phyloP scores from a whole-genome alignment of 2,888 invertebrate species.

The Zhuqinia jingwanae region DNA sequence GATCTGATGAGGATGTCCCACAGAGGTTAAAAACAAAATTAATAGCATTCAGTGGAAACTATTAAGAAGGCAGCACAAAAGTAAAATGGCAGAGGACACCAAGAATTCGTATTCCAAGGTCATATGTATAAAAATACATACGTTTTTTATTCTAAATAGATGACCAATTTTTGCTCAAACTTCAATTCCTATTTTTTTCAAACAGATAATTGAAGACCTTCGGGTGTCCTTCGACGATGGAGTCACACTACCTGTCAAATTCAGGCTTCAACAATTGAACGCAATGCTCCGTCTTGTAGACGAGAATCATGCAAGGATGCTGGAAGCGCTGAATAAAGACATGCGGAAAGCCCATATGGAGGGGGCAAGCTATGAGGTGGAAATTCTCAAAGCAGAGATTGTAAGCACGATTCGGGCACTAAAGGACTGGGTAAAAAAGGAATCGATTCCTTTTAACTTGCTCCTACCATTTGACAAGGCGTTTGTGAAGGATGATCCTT shows the following conservation, averaged over 20 bases:
- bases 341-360: slow-evolving; percentile 83
- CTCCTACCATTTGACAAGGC: slow-evolving; percentile 70
- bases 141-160: too few relatives aligned
- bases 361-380: slow-evolving; percentile 74
- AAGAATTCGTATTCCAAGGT: too few relatives aligned
- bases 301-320: slow-evolving; percentile 88
- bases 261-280: slow-evolving; percentile 90
- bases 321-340: slow-evolving; percentile 89
- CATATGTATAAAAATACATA: too few relatives aligned
- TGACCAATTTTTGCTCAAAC: too few relatives aligned
- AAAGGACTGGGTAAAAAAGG: slow-evolving; percentile 67
- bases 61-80: too few relatives aligned
- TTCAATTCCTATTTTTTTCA: slow-evolving; percentile 70
- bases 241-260: slow-evolving; percentile 89
- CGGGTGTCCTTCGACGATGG: slow-evolving; percentile 90
- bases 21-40: too few relatives aligned
- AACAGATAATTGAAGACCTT: slow-evolving; percentile 87
- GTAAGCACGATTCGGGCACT: slow-evolving; percentile 57
- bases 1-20: too few relatives aligned
- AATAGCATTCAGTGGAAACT: too few relatives aligned
- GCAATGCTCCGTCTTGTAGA: slow-evolving; percentile 88
- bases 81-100: too few relatives aligned
- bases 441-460: slow-evolving; percentile 74
- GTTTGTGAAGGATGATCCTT: slow-evolving; percentile 79
- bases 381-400: slow-evolving; percentile 64